phyloP scores from a whole-genome alignment of 2,888 invertebrate species.

The Lathronympha strigana region DNA sequence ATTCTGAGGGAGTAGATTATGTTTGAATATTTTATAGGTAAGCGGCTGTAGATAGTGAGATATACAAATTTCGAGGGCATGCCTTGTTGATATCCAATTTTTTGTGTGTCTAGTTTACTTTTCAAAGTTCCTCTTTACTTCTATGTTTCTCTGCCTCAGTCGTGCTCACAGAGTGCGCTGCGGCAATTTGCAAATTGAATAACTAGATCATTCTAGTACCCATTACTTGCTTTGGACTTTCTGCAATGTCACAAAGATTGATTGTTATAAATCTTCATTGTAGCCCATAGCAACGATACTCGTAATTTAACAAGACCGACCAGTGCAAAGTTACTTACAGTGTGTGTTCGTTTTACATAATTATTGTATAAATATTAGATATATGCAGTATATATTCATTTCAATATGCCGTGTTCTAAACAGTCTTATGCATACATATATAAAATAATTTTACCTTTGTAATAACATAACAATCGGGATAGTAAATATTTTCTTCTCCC shows the following conservation, averaged over 20 bases:
- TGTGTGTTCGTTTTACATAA: too few relatives aligned
- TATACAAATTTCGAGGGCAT: constrained; percentile 62
- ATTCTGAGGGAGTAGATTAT: constrained; percentile 55
- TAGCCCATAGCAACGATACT: not conserved
- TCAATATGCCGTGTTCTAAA: too few relatives aligned
- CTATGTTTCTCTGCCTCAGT: not conserved
- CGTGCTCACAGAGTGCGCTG: constrained; percentile 20
- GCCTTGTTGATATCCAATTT: constrained; percentile 63
- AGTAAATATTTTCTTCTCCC: not conserved
- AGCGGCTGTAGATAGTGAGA: constrained; percentile 48
- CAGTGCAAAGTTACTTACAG: not conserved
- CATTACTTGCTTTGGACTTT: constrained; percentile 28
- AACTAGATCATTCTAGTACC: constrained; percentile 32
- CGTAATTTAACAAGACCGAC: not conserved
- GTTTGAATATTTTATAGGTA: constrained; percentile 65
- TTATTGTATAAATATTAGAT: too few relatives aligned
- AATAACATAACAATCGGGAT: not conserved
- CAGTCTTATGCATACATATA: too few relatives aligned
- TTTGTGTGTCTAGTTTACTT: constrained; percentile 59
- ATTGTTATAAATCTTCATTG: constrained; percentile 15
- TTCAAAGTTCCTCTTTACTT: constrained; percentile 44
- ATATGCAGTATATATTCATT: too few relatives aligned
- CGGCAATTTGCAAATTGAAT: constrained; percentile 36
- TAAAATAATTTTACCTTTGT: too few relatives aligned
- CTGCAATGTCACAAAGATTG: constrained; percentile 20